Base-by-base conservation (phyloP, 2,888 invertebrate genomes). In the Drosophila algonquin region DNA sequence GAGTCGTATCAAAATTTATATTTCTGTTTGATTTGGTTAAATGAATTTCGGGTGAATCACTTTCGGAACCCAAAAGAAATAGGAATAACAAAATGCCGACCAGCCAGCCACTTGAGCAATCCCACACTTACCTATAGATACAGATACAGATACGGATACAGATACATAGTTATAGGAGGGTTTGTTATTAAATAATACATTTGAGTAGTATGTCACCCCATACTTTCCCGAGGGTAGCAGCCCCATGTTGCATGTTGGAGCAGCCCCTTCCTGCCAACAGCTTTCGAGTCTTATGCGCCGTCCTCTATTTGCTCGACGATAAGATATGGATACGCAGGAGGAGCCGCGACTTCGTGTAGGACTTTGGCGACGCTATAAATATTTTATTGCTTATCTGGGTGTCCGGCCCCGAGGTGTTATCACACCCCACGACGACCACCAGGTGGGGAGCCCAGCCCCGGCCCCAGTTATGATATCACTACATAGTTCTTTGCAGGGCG, bases 381-480 rank as follows among this genome's bases (percentile, higher is more conserved):
- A 81, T 73, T 80, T 78, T 80, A 78, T 75, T 74, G 82, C 86
- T 87, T 83, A 87, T 83, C 83, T 78, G 67, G 9, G 58, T 73
- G 67, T 40, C 63, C 53, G 56, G 70, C 40, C 21, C 70, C 70
- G 24, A 44, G 52, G 46, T 60, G 74, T 79, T 81, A 84, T 81
- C 87, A 79, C 53, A 60, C 55, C 60, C 48, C 67, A 73, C 67
- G 53, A 73, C 67, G 53, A 30, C 30, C 30, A 73, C 81, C 81
- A 84, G 82, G 85, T 82, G 87, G 87, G 79, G 77, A 69, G 81
- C 40, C 21, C 48, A 54, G 50, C 14, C 40, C 14, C 2, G 2
- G 18, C 46, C 10, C 54, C 54, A 52, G 50, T 58, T 61, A 70
- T 80, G 84, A 82, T 86, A 86, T 86, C 77, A 77, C 40, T 40